Evolutionary conservation across 2,113 vertebrate species (phyloP).

Genomic region (Urocitellus parryii): DNA sequence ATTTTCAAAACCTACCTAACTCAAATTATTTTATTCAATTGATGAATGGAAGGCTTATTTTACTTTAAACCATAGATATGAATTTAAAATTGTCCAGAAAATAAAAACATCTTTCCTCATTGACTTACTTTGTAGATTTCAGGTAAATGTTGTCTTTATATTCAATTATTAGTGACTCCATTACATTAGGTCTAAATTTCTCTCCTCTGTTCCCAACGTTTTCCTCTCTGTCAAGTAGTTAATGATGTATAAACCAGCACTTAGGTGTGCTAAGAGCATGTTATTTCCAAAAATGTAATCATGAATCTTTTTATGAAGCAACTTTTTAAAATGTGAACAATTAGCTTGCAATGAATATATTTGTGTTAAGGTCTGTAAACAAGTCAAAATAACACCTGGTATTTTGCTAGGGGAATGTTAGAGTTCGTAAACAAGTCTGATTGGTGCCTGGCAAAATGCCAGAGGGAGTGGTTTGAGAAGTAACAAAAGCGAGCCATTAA

Average conservation of each 20-base stretch:
- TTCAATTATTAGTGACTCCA: constrained; percentile 58
- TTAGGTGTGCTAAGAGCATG: constrained; percentile 70
- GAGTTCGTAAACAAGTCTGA: too few species aligned
- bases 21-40: constrained; percentile 45
- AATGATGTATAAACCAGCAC: constrained; percentile 67
- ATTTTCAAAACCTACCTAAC: background rate
- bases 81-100: background rate
- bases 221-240: constrained; percentile 65
- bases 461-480: too few species aligned
- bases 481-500: too few species aligned
- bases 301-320: constrained; percentile 61
- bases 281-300: constrained; percentile 66
- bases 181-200: constrained; percentile 58
- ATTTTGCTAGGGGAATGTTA: too few species aligned
- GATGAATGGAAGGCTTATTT: constrained; percentile 6
- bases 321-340: constrained; percentile 61
- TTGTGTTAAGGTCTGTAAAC: too few species aligned
- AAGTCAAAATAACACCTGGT: too few species aligned
- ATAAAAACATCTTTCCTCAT: background rate
- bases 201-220: constrained; percentile 48
- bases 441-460: too few species aligned
- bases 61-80: background rate
- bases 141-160: constrained; percentile 34
- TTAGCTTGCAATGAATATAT: constrained; percentile 6
- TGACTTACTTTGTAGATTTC: constrained; percentile 42